These are phyloP conservation scores for Melangyna quadrimaculata DNA, from an alignment of 2,888 invertebrate genomes.

Conservation along the genomic window DNA sequence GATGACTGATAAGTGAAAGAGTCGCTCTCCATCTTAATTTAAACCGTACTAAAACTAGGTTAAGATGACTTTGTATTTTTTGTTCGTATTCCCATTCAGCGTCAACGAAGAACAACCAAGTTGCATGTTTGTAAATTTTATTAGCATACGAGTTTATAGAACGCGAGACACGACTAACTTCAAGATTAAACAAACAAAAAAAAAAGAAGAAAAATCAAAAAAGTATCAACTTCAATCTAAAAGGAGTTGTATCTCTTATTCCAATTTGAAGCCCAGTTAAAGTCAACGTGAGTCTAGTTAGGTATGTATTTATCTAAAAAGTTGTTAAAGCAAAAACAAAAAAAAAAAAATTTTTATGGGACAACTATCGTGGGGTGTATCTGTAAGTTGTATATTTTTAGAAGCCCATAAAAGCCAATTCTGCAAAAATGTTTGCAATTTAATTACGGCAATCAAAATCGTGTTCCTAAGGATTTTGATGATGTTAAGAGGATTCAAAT, in stretches of 20 bases:
- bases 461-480: conserved; percentile 18
- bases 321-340: neutral
- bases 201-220: neutral
- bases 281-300: neutral
- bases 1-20: conserved; percentile 26
- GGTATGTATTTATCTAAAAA: neutral
- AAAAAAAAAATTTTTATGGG: conserved; percentile 17
- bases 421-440: conserved; percentile 49
- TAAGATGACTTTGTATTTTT: neutral
- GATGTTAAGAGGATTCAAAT: conserved; percentile 57
- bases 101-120: neutral
- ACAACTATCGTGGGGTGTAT: neutral
- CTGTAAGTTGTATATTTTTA: conserved; percentile 39
- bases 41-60: conserved; percentile 27
- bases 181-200: neutral
- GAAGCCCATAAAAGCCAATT: conserved; percentile 49
- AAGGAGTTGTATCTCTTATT: neutral
- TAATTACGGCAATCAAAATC: conserved; percentile 62
- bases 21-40: neutral
- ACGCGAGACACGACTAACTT: neutral
- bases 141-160: conserved; percentile 11
- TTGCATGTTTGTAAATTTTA: conserved; percentile 21
- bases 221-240: conserved; percentile 4
- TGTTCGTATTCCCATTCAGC: neutral
- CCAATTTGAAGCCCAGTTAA: neutral